phyloP scores from a whole-genome alignment of 2,113 vertebrate species.

The Ia io region DNA sequence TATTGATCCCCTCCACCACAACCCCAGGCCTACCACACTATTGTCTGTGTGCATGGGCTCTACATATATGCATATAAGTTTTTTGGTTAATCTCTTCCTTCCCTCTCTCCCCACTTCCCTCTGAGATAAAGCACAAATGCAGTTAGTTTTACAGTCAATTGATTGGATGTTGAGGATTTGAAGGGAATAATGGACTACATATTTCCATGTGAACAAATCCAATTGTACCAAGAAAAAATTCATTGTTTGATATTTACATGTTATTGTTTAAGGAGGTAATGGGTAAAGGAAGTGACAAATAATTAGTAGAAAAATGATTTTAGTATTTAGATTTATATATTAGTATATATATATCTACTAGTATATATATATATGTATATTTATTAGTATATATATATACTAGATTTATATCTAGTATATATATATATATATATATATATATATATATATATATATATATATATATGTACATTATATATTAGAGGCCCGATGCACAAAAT shows the following conservation, averaged over 20 bases:
- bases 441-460: too few relatives aligned
- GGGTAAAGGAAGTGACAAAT: not conserved
- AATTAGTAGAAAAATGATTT: not conserved
- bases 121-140: not conserved
- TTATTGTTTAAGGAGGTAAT: not conserved
- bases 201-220: conserved; percentile 8
- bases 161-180: not conserved
- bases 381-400: too few relatives aligned
- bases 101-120: too few relatives aligned
- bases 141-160: not conserved
- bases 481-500: too few relatives aligned
- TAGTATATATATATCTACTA: too few relatives aligned
- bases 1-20: too few relatives aligned
- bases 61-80: too few relatives aligned
- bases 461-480: not conserved
- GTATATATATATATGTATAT: not conserved
- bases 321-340: not conserved
- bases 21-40: too few relatives aligned
- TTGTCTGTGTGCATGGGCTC: too few relatives aligned
- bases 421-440: too few relatives aligned
- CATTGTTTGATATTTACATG: not conserved
- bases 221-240: not conserved
- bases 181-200: not conserved
- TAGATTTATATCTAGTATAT: too few relatives aligned
- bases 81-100: too few relatives aligned